Base-by-base conservation (phyloP, 2,888 invertebrate genomes). In the Plebejus anna region DNA sequence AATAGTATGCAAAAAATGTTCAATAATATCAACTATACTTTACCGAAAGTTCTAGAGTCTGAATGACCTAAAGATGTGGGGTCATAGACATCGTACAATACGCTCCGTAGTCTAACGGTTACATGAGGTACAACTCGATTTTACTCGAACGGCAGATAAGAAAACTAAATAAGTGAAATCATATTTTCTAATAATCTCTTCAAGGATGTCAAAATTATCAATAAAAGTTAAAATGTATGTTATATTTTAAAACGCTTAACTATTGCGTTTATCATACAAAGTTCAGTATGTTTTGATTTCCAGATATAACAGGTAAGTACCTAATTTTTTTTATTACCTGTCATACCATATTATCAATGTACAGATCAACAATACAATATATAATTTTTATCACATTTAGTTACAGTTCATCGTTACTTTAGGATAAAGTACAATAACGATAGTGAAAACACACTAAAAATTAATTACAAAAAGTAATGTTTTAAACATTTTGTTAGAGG, bases 81-180 rank as follows among this genome's bases (percentile, higher is more conserved):
- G 66, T 66, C 66, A 66, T 66, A 36, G 66, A 66, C 66, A 36
- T 32, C 66, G 66, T 66, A 66, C 66, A 66, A 66, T 66, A 66
- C 32, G 13, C 32, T 32, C 32, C 16, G 66, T 66, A 36, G 66
- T 32, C 66, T 66, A 66, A 66, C 66, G 66, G 66, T 66, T 66
- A 32, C 66, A 32, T 13, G 32, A 36, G 59, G 66, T 66, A 66
- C 32, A 66, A 36, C 36, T 66, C 1, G 32, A 66, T 32, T 66
- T 32, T 32, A 66, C 66, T 66, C 32, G 2, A 32, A 32, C 32
- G 32, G 32, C 22, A 9, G 9, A 61, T 9, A 61, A 61, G 9
- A 59, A 11, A 36, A 13, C 28, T 32, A 66, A 36, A 16, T 28
- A 61, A 61, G 3, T 22, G 7, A 4, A 22, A 2, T 22, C 5